Conservation (phyloP, 2,113 vertebrate species). For the Rhagologus leucostigma region DNA sequence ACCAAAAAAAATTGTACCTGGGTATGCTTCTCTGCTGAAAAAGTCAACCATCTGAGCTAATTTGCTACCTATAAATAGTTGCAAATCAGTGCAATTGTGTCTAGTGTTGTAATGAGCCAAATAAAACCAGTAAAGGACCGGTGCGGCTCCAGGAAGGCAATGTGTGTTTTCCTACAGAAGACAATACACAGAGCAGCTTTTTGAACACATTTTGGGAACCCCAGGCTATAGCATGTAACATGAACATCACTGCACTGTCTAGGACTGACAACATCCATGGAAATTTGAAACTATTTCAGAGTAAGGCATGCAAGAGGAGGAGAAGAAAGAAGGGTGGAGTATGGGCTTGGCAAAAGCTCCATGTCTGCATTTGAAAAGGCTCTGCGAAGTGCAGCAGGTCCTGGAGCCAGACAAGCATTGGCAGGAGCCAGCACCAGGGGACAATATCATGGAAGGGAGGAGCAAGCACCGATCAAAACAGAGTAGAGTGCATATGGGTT, state of each 20-base stretch:
- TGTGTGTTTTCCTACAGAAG: neutral
- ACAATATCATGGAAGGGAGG: neutral
- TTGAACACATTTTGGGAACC: neutral
- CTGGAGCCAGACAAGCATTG: neutral
- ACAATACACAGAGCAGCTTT: neutral
- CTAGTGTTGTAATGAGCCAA: neutral
- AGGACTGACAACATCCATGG: neutral
- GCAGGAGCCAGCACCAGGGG: neutral
- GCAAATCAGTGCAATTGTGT: neutral
- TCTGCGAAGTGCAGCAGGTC: neutral
- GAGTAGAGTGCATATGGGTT: neutral
- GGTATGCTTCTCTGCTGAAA: neutral
- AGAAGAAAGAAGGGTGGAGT: neutral
- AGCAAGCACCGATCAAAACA: neutral
- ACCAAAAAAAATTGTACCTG: neutral
- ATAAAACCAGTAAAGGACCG: neutral
- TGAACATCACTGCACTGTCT: neutral
- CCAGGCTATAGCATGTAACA: neutral
- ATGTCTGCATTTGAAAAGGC: neutral
- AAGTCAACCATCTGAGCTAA: neutral
- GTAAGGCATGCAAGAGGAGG: neutral
- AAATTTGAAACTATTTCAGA: neutral
- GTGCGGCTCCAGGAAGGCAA: neutral
- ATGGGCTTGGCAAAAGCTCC: neutral
- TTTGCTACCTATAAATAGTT: neutral